phyloP scores from a whole-genome alignment of 2,797 vertebrate genomes.

The Synanceia verrucosa region DNA sequence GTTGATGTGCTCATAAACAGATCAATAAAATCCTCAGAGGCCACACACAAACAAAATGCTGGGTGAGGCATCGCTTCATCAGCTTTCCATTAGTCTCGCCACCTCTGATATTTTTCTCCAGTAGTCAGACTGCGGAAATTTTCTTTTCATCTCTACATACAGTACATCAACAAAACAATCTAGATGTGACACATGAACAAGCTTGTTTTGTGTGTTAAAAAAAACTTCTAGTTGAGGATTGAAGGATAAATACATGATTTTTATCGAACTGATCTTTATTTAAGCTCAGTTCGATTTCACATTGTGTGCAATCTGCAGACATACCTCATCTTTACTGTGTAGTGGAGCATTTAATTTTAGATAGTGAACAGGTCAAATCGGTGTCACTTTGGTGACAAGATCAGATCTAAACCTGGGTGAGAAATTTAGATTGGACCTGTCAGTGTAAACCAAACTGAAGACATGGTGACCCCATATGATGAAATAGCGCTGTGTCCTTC shows the following conservation, averaged over 20 bases:
- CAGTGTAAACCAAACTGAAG: slow-evolving; percentile 29
- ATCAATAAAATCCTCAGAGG: slow-evolving; percentile 50
- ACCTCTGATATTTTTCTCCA: slow-evolving; percentile 21
- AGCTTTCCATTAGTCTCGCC: slow-evolving; percentile 54
- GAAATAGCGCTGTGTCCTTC: slow-evolving; percentile 24
- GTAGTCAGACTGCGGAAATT: slow-evolving; percentile 14
- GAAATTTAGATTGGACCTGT: slow-evolving; percentile 24
- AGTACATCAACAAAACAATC: neutral
- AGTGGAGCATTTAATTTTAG: slow-evolving; percentile 8
- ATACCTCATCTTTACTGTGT: no score
- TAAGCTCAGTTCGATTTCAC: no score
- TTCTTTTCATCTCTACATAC: neutral
- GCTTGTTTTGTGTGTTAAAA: neutral
- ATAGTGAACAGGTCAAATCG: slow-evolving; percentile 23
- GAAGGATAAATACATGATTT: neutral
- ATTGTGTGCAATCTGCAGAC: no score
- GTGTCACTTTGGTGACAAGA: slow-evolving; percentile 3
- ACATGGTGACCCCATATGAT: slow-evolving; percentile 27
- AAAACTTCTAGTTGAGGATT: neutral
- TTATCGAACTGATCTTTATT: no score
- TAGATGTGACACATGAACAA: neutral
- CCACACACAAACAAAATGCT: slow-evolving; percentile 25
- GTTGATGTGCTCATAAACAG: slow-evolving; percentile 22
- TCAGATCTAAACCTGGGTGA: neutral
- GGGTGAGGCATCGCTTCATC: slow-evolving; percentile 14